phyloP scores from a whole-genome alignment of 2,113 vertebrate genomes.

The Meleagris gallopavo region DNA sequence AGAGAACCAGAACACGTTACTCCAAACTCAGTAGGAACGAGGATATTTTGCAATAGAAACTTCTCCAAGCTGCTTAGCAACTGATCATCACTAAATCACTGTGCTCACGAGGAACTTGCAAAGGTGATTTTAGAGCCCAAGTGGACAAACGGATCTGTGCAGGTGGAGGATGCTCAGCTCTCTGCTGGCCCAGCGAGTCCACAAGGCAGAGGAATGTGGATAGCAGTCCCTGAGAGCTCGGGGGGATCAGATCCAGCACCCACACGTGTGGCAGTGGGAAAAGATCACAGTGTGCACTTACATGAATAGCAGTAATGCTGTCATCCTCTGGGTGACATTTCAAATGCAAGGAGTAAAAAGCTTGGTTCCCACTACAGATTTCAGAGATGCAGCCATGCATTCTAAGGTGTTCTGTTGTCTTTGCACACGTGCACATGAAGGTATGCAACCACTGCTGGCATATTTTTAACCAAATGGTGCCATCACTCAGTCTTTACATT shows the following conservation, averaged over 20 bases:
- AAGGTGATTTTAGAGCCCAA: background rate
- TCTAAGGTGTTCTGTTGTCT: background rate
- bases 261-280: background rate
- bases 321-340: slow-evolving; percentile 9
- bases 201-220: background rate
- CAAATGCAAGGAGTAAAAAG: slow-evolving; percentile 54
- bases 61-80: background rate
- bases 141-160: background rate
- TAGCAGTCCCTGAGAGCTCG: background rate
- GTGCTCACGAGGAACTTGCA: background rate
- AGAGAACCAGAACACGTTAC: background rate
- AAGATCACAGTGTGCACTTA: background rate
- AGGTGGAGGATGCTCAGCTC: background rate
- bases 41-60: background rate
- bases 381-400: fast-evolving
- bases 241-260: background rate
- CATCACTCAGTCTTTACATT: background rate
- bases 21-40: background rate
- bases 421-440: background rate
- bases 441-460: background rate
- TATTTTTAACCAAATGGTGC: background rate
- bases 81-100: slow-evolving; percentile 1
- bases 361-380: slow-evolving; percentile 10
- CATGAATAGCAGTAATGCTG: background rate
- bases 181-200: background rate